Evolutionary conservation across 2,113 vertebrate genomes (phyloP).

Genomic region (Damaliscus lunatus): DNA sequence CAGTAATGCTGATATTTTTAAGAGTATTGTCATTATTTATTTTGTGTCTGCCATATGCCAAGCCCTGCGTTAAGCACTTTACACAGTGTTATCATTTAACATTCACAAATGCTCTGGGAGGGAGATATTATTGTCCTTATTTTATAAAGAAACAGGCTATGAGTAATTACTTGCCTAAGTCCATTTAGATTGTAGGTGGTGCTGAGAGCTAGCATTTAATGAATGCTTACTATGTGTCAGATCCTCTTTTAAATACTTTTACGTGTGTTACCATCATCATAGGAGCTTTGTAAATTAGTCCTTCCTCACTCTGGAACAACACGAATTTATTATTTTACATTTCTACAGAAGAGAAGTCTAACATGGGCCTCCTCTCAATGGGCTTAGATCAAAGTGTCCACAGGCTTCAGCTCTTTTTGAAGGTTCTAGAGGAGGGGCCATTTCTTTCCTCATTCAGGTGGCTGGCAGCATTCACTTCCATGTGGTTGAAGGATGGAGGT

Average conservation of each 20-base stretch:
- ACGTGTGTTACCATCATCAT: neutral
- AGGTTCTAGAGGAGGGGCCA: neutral
- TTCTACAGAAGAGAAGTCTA: neutral
- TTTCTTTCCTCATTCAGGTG: neutral
- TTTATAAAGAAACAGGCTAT: conserved; percentile 9
- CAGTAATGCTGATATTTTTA: conserved; percentile 35
- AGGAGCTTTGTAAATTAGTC: neutral
- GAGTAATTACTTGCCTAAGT: neutral
- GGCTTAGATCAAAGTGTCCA: neutral
- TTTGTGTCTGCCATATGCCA: conserved; percentile 39
- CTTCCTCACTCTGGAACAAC: no score
- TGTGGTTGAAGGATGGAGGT: neutral
- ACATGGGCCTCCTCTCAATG: neutral
- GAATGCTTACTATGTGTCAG: neutral
- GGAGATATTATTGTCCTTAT: neutral
- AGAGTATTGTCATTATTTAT: conserved; percentile 37
- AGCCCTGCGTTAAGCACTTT: conserved; percentile 20
- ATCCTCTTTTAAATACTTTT: neutral
- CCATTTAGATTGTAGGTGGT: neutral
- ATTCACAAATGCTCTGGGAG: neutral
- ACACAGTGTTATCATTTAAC: neutral
- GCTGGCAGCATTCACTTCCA: neutral
- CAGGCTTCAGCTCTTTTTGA: neutral
- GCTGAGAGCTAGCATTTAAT: neutral
- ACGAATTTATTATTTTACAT: neutral